Conservation (phyloP, 2,113 vertebrate genomes). For the Pachyramphus minor region DNA sequence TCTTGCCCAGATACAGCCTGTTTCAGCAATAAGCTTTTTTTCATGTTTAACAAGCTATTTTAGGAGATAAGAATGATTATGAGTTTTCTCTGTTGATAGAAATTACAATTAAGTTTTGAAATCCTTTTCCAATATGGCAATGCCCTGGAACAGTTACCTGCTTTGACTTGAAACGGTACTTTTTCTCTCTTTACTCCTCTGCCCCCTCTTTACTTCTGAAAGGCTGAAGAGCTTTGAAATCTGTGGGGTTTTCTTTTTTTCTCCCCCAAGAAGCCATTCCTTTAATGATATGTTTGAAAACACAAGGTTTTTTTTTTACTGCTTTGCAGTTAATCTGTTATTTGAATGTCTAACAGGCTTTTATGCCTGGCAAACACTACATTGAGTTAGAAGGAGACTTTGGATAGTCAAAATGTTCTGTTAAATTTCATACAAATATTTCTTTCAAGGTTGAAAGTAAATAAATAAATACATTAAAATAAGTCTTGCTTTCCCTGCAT, state of each 20-base stretch:
- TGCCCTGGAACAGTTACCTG: background rate
- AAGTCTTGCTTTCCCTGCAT: background rate
- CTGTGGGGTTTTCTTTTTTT: background rate
- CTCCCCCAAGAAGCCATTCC: background rate
- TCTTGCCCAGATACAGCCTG: background rate
- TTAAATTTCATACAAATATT: background rate
- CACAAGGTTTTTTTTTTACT: background rate
- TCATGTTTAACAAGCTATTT: slow-evolving; percentile 39
- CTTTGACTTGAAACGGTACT: background rate
- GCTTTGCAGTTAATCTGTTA: background rate
- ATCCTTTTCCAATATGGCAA: background rate
- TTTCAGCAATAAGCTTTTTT: slow-evolving; percentile 1
- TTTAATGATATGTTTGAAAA: slow-evolving; percentile 16
- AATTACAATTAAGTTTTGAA: slow-evolving; percentile 40
- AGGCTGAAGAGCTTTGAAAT: background rate
- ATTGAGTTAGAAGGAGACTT: background rate
- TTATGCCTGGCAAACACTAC: background rate
- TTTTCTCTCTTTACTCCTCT: background rate
- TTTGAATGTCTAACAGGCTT: background rate
- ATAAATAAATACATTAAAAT: background rate
- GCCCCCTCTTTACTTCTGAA: background rate
- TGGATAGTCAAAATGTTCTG: background rate
- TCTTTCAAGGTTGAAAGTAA: background rate
- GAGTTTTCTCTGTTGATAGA: slow-evolving; percentile 24
- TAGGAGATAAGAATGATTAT: slow-evolving; percentile 38